Evolutionary conservation across 2,888 invertebrate genomes (phyloP).

Genomic region (Teleiodes luculella): DNA sequence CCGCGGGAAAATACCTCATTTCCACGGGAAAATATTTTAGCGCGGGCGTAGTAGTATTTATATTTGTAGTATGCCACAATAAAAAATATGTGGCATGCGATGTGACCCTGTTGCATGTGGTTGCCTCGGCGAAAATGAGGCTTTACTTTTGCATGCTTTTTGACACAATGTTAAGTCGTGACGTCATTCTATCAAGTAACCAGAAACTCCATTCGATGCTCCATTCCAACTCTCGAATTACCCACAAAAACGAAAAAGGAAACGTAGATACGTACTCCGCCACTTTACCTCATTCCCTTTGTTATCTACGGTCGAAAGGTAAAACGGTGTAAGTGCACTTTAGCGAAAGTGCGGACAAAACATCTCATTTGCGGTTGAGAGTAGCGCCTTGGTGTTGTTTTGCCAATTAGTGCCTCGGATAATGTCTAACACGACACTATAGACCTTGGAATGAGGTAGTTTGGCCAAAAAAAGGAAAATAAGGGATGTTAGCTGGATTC

Average conservation of each 20-base stretch:
- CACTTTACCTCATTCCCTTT: conserved; percentile 3
- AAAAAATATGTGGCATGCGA: too few relatives aligned
- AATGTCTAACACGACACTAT: conserved; percentile 17
- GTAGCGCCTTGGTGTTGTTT: conserved; percentile 23
- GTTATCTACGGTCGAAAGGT: background rate
- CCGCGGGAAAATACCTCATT: too few relatives aligned
- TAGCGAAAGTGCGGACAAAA: conserved; percentile 13
- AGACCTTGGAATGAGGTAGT: conserved; percentile 16
- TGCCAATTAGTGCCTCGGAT: conserved; percentile 27
- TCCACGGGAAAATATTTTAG: too few relatives aligned
- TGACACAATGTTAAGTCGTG: too few relatives aligned
- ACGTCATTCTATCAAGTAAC: too few relatives aligned
- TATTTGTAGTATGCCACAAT: too few relatives aligned
- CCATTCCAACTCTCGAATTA: background rate
- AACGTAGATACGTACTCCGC: background rate
- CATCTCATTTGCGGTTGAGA: conserved; percentile 13
- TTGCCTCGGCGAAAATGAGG: too few relatives aligned
- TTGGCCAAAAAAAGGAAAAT: background rate
- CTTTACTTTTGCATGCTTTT: too few relatives aligned
- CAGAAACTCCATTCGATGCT: too few relatives aligned
- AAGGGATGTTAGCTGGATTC: too few relatives aligned
- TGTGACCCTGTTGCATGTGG: too few relatives aligned
- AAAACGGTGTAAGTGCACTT: conserved; percentile 12
- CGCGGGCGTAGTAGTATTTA: too few relatives aligned
- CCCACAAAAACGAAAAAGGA: background rate